Percentiles rank a stretch among this genome's conserved stretches.
Evolutionary conservation across 1,140 invertebrate genomes (phyloP).

Genomic region (Copidosoma floridanum): DNA sequence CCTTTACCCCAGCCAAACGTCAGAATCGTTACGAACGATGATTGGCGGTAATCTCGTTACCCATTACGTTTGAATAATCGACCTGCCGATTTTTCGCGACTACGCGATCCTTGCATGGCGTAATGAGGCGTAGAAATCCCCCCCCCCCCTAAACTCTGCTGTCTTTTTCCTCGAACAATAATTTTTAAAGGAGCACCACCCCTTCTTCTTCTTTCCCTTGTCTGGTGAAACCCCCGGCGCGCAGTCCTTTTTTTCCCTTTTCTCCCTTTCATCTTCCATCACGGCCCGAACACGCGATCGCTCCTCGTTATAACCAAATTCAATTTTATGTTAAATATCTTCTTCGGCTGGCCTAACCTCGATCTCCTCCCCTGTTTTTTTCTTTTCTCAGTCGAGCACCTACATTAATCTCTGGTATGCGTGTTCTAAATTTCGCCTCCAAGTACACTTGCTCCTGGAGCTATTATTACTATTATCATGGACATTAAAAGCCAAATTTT

Average conservation of each 20-base stretch:
- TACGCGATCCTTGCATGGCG: constrained; percentile 48
- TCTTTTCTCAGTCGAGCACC: too few species aligned
- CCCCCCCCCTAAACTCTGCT: not conserved
- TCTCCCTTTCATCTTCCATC: constrained; percentile 23
- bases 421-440: constrained; percentile 2
- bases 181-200: constrained; percentile 31
- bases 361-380: too few species aligned
- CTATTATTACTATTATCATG: too few species aligned
- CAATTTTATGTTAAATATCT: constrained; percentile 54
- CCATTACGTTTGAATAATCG: constrained; percentile 56
- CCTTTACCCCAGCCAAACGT: constrained; percentile 22
- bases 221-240: not conserved
- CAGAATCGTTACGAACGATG: constrained; percentile 46
- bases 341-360: too few species aligned
- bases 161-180: constrained; percentile 30
- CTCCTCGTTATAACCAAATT: constrained; percentile 52
- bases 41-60: constrained; percentile 55
- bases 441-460: too few species aligned
- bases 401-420: constrained; percentile 37
- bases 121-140: constrained; percentile 53
- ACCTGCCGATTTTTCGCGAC: constrained; percentile 52
- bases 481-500: not conserved
- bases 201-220: not conserved
- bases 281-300: constrained; percentile 38
- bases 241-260: constrained; percentile 7